Base-by-base conservation (phyloP, 2,797 vertebrate species). In the Hypotaenidia philippensis region DNA sequence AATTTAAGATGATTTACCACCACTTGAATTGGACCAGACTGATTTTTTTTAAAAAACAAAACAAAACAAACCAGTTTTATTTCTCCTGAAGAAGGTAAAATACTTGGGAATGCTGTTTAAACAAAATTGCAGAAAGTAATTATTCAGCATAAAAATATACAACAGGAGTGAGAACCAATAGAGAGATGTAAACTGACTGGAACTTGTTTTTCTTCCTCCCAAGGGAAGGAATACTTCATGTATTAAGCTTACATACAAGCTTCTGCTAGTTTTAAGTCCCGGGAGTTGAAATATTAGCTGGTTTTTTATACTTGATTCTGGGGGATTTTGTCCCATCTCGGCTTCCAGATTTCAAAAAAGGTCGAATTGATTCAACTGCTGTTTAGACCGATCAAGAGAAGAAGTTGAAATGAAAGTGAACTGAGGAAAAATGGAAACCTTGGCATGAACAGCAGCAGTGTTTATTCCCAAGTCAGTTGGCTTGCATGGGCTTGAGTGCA, bases 351-450 rank as follows among this genome's bases (percentile, higher is more conserved):
- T 71, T 38, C 47, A 32, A 70, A 82, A 13, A 22, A 36, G 45
- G 22, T 56, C 8, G 5, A 63, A 5, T 29, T 90, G 87, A 50
- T 68, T 76, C 45, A n/a, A 8, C 34, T 94, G 71, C 82, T 89
- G 26, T 79, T 84, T 71, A 72, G 21, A 75, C 50, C 74, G 81
- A 60, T 76, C 61, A 82, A 91, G 91, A 95, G 34, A 57, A 95
- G 49, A 95, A 83, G 40, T 75, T 85, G 23, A 96, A 95, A 70
- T 85, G 57, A 96, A 95, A 96, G 65, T 6, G 23, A 68, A 86
- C 31, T 32, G 38, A 9, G 70, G n/a, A 61, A 57, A 70, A 85
- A 64, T 60, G 40, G 40, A 91, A 27, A 74, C 31, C 21, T 75
- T 81, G 68, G 11, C 70, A 57, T 34, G n/a, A 87, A 11, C 55